Percentiles rank a stretch among this genome's conserved stretches.
These are phyloP conservation scores for Rallus limicola DNA, from an alignment of 2,113 vertebrate species.

Conservation along the genomic window DNA sequence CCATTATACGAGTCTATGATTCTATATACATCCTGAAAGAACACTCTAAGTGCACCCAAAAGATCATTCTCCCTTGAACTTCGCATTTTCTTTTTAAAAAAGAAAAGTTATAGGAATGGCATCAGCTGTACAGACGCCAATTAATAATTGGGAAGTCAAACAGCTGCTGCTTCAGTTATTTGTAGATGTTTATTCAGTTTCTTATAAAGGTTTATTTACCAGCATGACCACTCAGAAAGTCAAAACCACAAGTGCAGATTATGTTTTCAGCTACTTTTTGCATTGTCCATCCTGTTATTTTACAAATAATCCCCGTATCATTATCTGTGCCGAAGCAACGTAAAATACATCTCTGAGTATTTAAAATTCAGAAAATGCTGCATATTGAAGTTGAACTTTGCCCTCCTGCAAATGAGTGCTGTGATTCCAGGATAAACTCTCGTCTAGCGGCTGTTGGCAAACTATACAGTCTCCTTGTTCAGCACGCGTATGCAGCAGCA, in stretches of 20 bases:
- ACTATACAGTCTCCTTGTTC: not conserved
- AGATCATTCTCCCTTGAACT: not conserved
- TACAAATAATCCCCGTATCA: not conserved
- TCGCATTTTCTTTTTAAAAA: not conserved
- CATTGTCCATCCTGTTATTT: not conserved
- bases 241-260: not conserved
- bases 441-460: not conserved
- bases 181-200: not conserved
- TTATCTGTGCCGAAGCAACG: not conserved
- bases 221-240: not conserved
- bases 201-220: not conserved
- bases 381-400: not conserved
- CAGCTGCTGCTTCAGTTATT: not conserved
- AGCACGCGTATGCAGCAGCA: not conserved
- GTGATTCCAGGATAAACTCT: not conserved
- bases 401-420: not conserved
- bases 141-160: not conserved
- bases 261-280: not conserved
- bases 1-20: too few species aligned
- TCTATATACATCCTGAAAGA: not conserved
- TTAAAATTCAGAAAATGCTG: not conserved
- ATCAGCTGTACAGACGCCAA: not conserved
- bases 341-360: fast-evolving
- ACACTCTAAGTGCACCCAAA: not conserved
- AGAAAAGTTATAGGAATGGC: not conserved